These are phyloP conservation scores for Tauraco hartlaubi DNA, from an alignment of 2,797 vertebrate species.

Conservation along the genomic window DNA sequence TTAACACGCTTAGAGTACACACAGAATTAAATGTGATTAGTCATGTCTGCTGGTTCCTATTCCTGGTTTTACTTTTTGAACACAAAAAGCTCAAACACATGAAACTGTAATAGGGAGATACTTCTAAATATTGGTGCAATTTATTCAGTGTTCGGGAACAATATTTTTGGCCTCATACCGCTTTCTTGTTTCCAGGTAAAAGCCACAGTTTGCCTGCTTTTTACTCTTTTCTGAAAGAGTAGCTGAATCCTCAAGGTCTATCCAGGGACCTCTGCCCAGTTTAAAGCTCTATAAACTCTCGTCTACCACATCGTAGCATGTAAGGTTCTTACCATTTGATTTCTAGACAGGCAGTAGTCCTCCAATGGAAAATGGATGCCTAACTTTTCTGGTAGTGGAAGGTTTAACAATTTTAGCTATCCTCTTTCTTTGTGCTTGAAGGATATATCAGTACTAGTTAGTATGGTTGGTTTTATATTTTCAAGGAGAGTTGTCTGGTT, in stretches of 20 bases:
- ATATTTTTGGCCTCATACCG: conserved; percentile 28
- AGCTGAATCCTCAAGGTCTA: conserved; percentile 32
- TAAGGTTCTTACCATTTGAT: not conserved
- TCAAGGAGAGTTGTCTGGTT: not conserved
- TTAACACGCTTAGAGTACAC: conserved; percentile 28
- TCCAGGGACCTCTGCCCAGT: conserved; percentile 14
- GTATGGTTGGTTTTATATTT: not conserved
- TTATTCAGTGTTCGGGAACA: conserved; percentile 39
- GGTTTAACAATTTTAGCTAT: not conserved
- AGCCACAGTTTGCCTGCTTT: conserved; percentile 44
- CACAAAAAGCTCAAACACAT: conserved; percentile 31
- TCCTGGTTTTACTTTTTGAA: conserved; percentile 38
- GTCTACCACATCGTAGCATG: not conserved
- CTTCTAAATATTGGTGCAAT: conserved; percentile 30
- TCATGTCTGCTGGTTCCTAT: conserved; percentile 38
- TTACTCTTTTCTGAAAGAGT: conserved; percentile 32
- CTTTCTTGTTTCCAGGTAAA: conserved; percentile 58
- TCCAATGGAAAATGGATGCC: not conserved
- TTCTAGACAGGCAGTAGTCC: not conserved
- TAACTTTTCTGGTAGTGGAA: not conserved
- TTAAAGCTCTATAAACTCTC: conserved; percentile 8
- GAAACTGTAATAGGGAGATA: conserved; percentile 4
- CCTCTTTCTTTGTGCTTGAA: not conserved
- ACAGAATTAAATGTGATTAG: conserved; percentile 41
- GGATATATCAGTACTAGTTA: not conserved